phyloP scores from a whole-genome alignment of 2,113 vertebrate species.

The Garra rufa region DNA sequence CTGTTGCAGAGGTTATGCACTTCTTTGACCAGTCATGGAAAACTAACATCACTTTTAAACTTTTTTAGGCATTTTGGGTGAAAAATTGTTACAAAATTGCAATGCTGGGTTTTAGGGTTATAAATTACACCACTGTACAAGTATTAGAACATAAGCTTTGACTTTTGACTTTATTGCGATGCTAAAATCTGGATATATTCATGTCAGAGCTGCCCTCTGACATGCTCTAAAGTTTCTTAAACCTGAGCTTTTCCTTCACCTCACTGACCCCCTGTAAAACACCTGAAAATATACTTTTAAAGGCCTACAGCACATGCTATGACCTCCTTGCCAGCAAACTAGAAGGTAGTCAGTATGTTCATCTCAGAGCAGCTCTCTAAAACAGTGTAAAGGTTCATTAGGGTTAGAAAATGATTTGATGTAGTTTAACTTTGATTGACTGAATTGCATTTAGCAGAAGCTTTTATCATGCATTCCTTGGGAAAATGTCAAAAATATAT shows the following conservation, averaged over 20 bases:
- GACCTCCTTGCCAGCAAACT: background rate
- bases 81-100: background rate
- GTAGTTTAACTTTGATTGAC: background rate
- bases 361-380: background rate
- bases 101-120: background rate
- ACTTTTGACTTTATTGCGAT: background rate
- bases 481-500: background rate
- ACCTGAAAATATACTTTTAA: conserved; percentile 3
- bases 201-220: background rate
- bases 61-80: background rate
- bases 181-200: background rate
- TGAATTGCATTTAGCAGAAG: background rate
- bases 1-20: background rate
- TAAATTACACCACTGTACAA: background rate
- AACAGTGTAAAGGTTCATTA: background rate
- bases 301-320: background rate
- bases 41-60: background rate
- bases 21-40: background rate
- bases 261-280: background rate
- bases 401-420: background rate
- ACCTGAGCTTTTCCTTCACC: background rate
- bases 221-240: background rate
- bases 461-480: background rate
- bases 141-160: background rate
- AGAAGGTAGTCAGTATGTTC: background rate